Evolutionary conservation across 2,888 invertebrate genomes (phyloP), one percentile per base, ranked within the genome.

Genomic region (Mythimna lalbum): DNA sequence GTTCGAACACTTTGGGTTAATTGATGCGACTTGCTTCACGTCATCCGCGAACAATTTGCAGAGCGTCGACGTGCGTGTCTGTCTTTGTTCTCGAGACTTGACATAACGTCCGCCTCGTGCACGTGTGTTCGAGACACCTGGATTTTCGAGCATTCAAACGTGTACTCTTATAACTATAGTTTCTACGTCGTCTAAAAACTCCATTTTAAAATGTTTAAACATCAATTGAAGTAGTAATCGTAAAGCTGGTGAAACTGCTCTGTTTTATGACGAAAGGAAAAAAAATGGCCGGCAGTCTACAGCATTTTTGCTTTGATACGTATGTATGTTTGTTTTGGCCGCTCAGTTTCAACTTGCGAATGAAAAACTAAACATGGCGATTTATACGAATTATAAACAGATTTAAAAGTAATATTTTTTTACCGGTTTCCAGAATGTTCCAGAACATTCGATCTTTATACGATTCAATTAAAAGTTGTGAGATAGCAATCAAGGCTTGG

Each of bases 41-140:
- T 86, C 86, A 86, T 70, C 60, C 63, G 57, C 61, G 60, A 77
- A 59, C 66, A 62, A 79, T 79, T 73, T 59, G 67, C 65, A 65
- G 65, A 72, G 75, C 74, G 72, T 67, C 74, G 69, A 59, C 23
- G 52, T 78, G 81, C 77, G 69, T 77, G 71, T 73, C 82, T 86
- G 71, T 73, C 82, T 85, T 84, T 84, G 86, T 84, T 81, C 75
- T 62, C 56, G 69, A 73, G 73, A 77, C 72, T 67, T 71, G 74
- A 76, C 84, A 81, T 76, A 77, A 76, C 49, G 74, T 61, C 64
- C 62, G 57, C 68, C 57, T 68, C 63, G 62, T 61, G 65, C 74
- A 68, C 43, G 59, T 75, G 53, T 65, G 50, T 69, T 57, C 33
- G 63, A 64, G 39, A 64, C 73, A 80, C 66, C 75, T 83, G 69